Evolutionary conservation across 2,797 vertebrate species (phyloP).

Genomic region (Myripristis jacobus): DNA sequence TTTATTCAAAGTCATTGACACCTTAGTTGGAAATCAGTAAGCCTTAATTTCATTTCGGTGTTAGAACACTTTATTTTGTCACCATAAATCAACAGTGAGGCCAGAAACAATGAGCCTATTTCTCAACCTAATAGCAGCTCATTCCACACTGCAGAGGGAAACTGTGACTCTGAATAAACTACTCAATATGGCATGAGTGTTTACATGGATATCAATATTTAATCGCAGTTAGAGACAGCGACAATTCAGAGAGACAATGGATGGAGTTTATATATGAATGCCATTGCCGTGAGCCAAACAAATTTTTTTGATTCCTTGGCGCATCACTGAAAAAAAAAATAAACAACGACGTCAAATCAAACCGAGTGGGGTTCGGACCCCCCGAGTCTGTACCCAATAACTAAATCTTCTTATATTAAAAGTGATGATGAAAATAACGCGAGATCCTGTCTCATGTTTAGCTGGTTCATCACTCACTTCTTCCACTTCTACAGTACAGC

Average conservation of each 20-base stretch:
- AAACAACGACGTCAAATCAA: conserved; percentile 67
- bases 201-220: conserved; percentile 83
- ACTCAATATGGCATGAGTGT: conserved; percentile 72
- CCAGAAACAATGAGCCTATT: conserved; percentile 73
- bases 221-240: conserved; percentile 77
- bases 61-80: conserved; percentile 91
- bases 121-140: conserved; percentile 69
- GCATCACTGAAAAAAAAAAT: conserved; percentile 73
- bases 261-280: conserved; percentile 61
- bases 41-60: conserved; percentile 90
- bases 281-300: conserved; percentile 54
- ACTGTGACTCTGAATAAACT: conserved; percentile 72
- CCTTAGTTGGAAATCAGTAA: conserved; percentile 84
- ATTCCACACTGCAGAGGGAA: conserved; percentile 53
- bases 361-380: conserved; percentile 50
- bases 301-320: conserved; percentile 60
- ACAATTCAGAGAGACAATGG: conserved; percentile 66
- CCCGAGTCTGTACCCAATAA: conserved; percentile 39
- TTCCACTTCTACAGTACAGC: conserved; percentile 43
- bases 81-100: conserved; percentile 86
- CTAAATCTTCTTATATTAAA: conserved; percentile 53
- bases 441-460: conserved; percentile 36
- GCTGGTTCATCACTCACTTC: conserved; percentile 57
- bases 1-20: conserved; percentile 88
- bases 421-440: conserved; percentile 48